phyloP scores from a whole-genome alignment of 35 echinoderm and acorn worm genomes.

The Ophioderma brevispina region DNA sequence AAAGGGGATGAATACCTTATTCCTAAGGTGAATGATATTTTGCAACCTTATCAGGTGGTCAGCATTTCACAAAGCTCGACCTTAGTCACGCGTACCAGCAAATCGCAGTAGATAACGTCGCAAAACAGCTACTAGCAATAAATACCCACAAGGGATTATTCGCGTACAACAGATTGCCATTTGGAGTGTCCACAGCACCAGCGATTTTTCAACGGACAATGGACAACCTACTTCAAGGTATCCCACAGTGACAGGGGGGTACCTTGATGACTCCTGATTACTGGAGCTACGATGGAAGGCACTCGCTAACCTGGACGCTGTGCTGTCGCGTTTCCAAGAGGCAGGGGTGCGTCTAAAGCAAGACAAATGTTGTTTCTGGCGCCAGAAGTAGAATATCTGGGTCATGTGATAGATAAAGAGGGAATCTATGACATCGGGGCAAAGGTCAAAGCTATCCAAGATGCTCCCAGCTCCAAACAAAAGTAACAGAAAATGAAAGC shows the following conservation, averaged over 20 bases:
- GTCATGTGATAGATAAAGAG: constrained; percentile 57
- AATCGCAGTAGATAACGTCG: neutral
- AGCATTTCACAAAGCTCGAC: neutral
- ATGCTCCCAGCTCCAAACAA: too few relatives aligned
- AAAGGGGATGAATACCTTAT: neutral
- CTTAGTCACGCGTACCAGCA: neutral
- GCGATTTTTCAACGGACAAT: constrained; percentile 48
- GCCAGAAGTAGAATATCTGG: constrained; percentile 1
- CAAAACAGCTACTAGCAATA: constrained; percentile 35
- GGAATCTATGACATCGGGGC: constrained; percentile 44
- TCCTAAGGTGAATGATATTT: constrained; percentile 1
- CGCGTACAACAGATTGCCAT: constrained; percentile 35
- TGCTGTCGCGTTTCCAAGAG: constrained; percentile 22
- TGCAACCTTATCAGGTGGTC: neutral
- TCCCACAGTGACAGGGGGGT: constrained; percentile 37
- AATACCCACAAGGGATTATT: too few relatives aligned
- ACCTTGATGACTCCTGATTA: constrained; percentile 63
- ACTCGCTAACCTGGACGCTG: constrained; percentile 39
- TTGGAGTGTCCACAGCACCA: constrained; percentile 39
- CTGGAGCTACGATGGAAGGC: constrained; percentile 33
- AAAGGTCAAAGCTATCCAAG: constrained; percentile 55
- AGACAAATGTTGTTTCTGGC: constrained; percentile 42
- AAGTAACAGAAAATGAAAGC: too few relatives aligned
- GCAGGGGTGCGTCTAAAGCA: constrained; percentile 36
- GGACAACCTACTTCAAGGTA: too few relatives aligned